Evolutionary conservation across 2,888 invertebrate species (phyloP).

Genomic region (Allolobophora icterica): DNA sequence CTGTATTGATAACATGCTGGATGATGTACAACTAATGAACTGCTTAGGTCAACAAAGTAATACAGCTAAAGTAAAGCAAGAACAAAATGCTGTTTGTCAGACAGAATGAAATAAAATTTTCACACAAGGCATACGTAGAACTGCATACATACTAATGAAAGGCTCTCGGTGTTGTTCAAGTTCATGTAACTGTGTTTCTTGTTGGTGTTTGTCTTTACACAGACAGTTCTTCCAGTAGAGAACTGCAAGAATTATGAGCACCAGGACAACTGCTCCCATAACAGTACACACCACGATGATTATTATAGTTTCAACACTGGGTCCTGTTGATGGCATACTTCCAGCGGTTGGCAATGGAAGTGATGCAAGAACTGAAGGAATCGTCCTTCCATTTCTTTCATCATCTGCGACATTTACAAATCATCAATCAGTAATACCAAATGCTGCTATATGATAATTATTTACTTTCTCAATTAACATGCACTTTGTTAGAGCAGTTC

Average conservation of each 20-base stretch:
- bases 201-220: neutral
- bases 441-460: neutral
- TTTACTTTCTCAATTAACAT: neutral
- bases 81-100: neutral
- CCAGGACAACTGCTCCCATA: neutral
- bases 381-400: neutral
- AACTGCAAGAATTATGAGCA: neutral
- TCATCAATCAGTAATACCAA: neutral
- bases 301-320: neutral
- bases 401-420: neutral
- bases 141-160: slow-evolving; percentile 6
- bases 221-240: neutral
- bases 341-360: neutral
- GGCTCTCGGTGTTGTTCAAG: neutral
- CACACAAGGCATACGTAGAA: neutral
- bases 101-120: neutral
- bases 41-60: neutral
- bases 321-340: neutral
- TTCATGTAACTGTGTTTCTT: neutral
- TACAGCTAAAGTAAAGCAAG: neutral
- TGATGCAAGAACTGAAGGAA: neutral
- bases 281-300: neutral
- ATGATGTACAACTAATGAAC: neutral
- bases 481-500: neutral
- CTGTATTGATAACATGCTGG: neutral